These are phyloP conservation scores for Seira musarum DNA, from an alignment of 2,888 invertebrate genomes.

Conservation along the genomic window DNA sequence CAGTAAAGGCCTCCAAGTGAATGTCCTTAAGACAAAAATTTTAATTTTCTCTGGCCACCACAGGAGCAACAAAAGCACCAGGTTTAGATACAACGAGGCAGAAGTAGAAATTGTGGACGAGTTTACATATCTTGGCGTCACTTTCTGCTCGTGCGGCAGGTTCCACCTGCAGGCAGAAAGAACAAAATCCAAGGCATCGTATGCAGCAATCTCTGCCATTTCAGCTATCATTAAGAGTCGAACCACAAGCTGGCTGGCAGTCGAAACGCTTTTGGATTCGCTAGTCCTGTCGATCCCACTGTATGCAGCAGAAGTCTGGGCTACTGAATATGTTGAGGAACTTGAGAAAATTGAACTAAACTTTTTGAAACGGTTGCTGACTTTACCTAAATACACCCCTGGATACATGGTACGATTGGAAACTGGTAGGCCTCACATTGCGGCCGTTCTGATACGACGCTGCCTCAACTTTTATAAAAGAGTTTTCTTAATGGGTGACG, in stretches of 20 bases:
- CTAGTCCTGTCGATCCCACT: not conserved
- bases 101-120: not conserved
- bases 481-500: too few species aligned
- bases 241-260: not conserved
- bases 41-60: not conserved
- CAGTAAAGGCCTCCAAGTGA: not conserved
- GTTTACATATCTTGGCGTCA: not conserved
- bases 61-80: not conserved
- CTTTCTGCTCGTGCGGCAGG: not conserved
- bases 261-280: not conserved
- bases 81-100: not conserved
- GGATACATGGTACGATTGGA: not conserved
- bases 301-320: not conserved
- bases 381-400: not conserved
- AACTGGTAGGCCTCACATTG: not conserved
- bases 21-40: not conserved
- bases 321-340: not conserved
- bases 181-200: not conserved
- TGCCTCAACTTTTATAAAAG: too few species aligned
- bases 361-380: not conserved
- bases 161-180: not conserved
- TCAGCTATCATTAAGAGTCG: not conserved
- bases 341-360: not conserved
- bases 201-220: not conserved
- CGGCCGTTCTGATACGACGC: not conserved